Conservation (phyloP, 2,888 invertebrate genomes). For the Volucella inanis region DNA sequence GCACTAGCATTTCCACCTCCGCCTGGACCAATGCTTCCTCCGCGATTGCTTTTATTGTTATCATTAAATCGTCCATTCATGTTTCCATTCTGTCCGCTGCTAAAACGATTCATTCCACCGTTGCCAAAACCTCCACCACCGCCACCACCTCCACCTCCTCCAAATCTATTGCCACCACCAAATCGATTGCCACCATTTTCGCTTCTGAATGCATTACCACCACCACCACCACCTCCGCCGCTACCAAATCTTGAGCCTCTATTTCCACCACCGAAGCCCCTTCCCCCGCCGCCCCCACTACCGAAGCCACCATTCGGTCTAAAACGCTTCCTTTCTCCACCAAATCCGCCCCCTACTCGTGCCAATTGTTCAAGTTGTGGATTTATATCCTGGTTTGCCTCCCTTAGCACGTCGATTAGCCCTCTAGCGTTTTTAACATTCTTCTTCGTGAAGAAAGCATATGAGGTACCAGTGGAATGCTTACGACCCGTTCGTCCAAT, state of each 20-base stretch:
- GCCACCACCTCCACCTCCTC: constrained; percentile 55
- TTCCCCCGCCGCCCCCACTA: constrained; percentile 83
- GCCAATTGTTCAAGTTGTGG: constrained; percentile 93
- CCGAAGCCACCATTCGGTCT: constrained; percentile 77
- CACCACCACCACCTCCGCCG: constrained; percentile 63
- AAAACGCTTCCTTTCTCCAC: constrained; percentile 65
- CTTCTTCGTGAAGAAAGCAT: constrained; percentile 95
- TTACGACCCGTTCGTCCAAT: constrained; percentile 96
- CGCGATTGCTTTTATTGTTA: constrained; percentile 48
- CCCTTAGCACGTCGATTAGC: constrained; percentile 92
- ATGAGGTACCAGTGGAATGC: constrained; percentile 93
- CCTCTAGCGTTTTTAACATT: constrained; percentile 94
- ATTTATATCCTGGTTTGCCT: constrained; percentile 94
- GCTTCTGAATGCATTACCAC: constrained; percentile 1
- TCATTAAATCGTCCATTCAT: constrained; percentile 69
- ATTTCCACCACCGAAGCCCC: constrained; percentile 75
- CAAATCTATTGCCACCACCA: constrained; percentile 65
- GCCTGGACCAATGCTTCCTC: constrained; percentile 33
- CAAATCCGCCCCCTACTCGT: constrained; percentile 80
- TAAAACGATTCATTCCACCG: constrained; percentile 60
- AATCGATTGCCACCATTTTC: constrained; percentile 56
- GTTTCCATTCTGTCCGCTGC: constrained; percentile 46
- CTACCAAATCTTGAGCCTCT: constrained; percentile 60
- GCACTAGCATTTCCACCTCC: constrained; percentile 57
- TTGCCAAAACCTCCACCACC: constrained; percentile 61